These are phyloP conservation scores for Babyrousa celebensis DNA, from an alignment of 2,797 vertebrate species.

Conservation along the genomic window DNA sequence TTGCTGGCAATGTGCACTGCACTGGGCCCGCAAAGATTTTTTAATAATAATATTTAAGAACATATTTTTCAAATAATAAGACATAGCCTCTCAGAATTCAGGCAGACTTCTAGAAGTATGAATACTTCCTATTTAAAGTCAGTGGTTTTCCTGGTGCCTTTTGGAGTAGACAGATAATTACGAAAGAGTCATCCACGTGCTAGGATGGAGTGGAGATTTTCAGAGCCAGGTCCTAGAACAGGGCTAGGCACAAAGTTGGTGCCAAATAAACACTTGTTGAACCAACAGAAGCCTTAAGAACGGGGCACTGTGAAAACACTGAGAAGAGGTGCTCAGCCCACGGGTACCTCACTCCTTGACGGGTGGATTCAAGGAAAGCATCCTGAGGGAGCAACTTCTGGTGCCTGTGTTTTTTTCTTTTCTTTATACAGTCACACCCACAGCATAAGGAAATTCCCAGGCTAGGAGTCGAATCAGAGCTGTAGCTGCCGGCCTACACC, in stretches of 20 bases:
- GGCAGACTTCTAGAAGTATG: neutral
- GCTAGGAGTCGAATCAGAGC: no score
- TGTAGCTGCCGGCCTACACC: no score
- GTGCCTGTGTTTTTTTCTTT: no score
- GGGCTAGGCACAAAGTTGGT: neutral
- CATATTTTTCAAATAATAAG: neutral
- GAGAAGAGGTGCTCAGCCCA: neutral
- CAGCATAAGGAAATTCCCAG: no score
- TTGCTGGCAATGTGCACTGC: neutral
- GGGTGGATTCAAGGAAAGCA: neutral
- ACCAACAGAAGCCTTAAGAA: neutral
- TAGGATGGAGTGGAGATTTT: neutral
- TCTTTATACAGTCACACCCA: no score
- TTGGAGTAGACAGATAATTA: neutral
- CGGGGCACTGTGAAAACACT: neutral
- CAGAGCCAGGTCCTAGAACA: neutral
- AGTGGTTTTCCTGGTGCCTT: neutral
- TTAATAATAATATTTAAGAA: conserved; percentile 1
- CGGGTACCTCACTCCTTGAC: no score
- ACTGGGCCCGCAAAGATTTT: conserved; percentile 8
- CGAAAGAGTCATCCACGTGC: neutral
- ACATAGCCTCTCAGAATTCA: neutral
- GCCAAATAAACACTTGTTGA: neutral
- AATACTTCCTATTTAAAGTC: conserved; percentile 44
- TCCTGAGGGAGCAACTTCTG: no score